These are phyloP conservation scores for Rotaria sp. DNA, from an alignment of 2,888 invertebrate species.

Conservation along the genomic window DNA sequence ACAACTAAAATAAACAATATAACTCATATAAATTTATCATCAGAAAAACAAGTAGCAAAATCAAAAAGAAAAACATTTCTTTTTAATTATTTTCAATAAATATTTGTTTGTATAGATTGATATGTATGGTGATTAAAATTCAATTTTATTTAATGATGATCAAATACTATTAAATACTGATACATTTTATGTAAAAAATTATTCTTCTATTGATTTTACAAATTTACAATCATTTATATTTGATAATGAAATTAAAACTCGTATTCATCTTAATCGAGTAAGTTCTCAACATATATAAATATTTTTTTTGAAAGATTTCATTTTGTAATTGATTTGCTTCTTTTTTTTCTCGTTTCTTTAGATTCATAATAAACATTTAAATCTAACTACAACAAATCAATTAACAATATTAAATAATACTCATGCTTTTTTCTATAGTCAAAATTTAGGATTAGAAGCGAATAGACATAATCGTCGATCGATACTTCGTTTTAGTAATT, in stretches of 20 bases:
- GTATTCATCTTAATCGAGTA: neutral
- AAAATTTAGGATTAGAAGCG: neutral
- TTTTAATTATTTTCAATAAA: neutral
- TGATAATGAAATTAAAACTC: neutral
- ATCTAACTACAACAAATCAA: neutral
- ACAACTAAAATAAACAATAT: neutral
- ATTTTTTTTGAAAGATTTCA: neutral
- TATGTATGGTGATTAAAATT: neutral
- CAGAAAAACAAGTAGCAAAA: constrained; percentile 1
- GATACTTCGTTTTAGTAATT: neutral
- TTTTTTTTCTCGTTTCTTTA: neutral
- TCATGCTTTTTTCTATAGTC: neutral
- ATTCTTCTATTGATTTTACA: neutral
- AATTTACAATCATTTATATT: neutral
- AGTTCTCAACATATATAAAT: neutral
- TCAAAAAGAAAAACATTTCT: too few species aligned
- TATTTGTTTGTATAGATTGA: neutral
- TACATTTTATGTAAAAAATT: neutral
- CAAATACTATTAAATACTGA: neutral
- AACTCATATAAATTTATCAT: neutral
- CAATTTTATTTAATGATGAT: neutral
- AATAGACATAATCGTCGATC: neutral
- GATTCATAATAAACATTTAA: neutral
- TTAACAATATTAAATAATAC: neutral
- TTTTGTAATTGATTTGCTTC: too few species aligned